These are phyloP conservation scores for Nilaparvata lugens DNA, from an alignment of 1,140 invertebrate species.

Conservation along the genomic window DNA sequence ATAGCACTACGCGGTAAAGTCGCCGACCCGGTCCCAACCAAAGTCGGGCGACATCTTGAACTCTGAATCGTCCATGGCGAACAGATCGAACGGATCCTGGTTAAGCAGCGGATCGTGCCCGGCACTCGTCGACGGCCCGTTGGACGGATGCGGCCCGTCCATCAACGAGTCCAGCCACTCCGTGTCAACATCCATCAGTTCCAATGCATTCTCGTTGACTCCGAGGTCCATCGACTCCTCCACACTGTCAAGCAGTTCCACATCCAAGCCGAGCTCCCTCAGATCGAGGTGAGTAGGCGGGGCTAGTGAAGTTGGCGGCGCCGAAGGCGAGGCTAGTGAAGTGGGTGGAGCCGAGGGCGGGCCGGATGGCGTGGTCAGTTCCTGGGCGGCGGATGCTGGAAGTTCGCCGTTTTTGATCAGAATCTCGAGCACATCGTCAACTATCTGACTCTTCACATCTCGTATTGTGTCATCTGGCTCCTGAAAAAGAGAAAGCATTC, in stretches of 20 bases:
- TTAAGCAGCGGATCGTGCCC: conserved; percentile 38
- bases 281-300: conserved; percentile 37
- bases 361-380: conserved; percentile 28
- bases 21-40: conserved; percentile 53
- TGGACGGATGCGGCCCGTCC: conserved; percentile 37
- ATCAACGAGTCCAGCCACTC: conserved; percentile 64
- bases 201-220: conserved; percentile 26
- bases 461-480: conserved; percentile 36
- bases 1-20: conserved; percentile 40
- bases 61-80: conserved; percentile 57
- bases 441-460: conserved; percentile 56
- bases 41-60: conserved; percentile 41
- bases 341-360: conserved; percentile 33
- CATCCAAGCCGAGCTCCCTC: conserved; percentile 31
- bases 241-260: conserved; percentile 17
- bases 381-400: conserved; percentile 74
- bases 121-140: neutral
- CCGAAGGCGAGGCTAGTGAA: conserved; percentile 6
- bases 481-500: no score
- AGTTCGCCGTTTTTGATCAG: conserved; percentile 88
- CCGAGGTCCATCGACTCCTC: conserved; percentile 19
- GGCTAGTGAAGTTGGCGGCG: conserved; percentile 32
- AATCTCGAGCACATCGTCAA: conserved; percentile 93
- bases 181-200: conserved; percentile 52
- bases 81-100: conserved; percentile 51